Evolutionary conservation across 1,140 invertebrate genomes (phyloP), one percentile per base, ranked within the genome.

Genomic region (Trichonephila inaurata): DNA sequence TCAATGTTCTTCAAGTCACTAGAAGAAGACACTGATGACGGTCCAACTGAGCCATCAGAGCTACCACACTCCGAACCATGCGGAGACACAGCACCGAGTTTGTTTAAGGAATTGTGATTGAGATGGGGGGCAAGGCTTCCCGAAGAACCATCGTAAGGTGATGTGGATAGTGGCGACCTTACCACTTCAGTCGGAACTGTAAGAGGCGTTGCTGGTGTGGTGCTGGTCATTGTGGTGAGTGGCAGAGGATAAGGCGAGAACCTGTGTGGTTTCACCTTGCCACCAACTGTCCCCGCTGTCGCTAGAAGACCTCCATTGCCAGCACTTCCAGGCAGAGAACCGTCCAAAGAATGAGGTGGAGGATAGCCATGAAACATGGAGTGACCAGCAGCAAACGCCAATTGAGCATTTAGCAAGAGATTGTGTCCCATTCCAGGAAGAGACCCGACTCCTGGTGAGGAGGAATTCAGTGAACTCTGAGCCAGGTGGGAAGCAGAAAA

Each of bases 1-100:
- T 99, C 98, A 96, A 99, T 99, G 96, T 97, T 98, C 96, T 99
- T 99, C 92, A 99, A 96, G 96, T 99, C 98, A 94, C 96, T 96
- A 21, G 96, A 95, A 28, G 95, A 94, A 19, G 95, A 95, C 82
- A 94, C 94, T 33, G 95, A 94, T 14, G 95, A 95, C 33, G 94
- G 94, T 77, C 95, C 94, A 16, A 94, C 95, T 21, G 90, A 93
- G 18, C 91, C 88, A 77, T 93, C 96, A 0, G 97, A 97, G 24
- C 97, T 96, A 58, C 96, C 96, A 69, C 95, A 96, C 82, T 96
- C 95, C 44, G 95, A 95, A 94, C 94, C 95, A 88, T 95, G 95
- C 91, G 90, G 94, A 14, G 93, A 94, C 21, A 91, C 61, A 40
- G 89, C 83, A 69, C 89, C 89, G 18, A 90, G 87, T 89, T 94